A percentile compares a stretch with the other conserved stretches of the same genome.
phyloP scores from a whole-genome alignment of 2,888 invertebrate species.

The Holacanthella duospinosa region DNA sequence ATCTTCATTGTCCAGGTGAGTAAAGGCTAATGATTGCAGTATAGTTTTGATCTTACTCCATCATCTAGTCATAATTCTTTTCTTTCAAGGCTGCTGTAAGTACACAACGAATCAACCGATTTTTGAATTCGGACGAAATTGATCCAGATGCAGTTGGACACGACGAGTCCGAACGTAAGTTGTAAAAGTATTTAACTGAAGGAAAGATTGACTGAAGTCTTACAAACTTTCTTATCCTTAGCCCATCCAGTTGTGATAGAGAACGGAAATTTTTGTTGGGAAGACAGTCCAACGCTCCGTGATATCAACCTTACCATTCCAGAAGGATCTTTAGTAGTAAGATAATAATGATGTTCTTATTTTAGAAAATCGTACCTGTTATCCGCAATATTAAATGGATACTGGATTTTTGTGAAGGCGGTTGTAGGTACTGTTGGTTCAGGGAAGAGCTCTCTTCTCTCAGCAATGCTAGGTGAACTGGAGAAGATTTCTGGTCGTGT shows the following conservation, averaged over 20 bases:
- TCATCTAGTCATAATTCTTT: no score
- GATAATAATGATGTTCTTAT: no score
- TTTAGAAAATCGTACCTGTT: no score
- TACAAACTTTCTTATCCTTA: constrained; percentile 45
- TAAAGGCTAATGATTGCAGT: no score
- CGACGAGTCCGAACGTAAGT: constrained; percentile 62
- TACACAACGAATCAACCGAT: constrained; percentile 78
- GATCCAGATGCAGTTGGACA: constrained; percentile 66
- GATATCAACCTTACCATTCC: constrained; percentile 64
- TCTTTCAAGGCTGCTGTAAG: constrained; percentile 66
- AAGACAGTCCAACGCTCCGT: constrained; percentile 54
- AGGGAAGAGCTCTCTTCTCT: constrained; percentile 78
- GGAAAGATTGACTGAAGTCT: no score
- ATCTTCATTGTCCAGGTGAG: constrained; percentile 79
- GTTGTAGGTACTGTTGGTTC: constrained; percentile 80
- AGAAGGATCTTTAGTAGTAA: constrained; percentile 53
- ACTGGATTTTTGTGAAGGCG: constrained; percentile 2
- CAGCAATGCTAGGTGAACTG: constrained; percentile 84
- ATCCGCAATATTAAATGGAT: no score
- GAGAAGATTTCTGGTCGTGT: constrained; percentile 68
- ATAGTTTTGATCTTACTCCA: no score
- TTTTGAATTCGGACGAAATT: constrained; percentile 83
- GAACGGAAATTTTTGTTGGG: constrained; percentile 80
- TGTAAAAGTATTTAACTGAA: no score
- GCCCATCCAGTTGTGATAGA: constrained; percentile 71